phyloP scores from a whole-genome alignment of 35 echinoderm and acorn worm genomes.

The Hemicentrotus pulcherrimus region DNA sequence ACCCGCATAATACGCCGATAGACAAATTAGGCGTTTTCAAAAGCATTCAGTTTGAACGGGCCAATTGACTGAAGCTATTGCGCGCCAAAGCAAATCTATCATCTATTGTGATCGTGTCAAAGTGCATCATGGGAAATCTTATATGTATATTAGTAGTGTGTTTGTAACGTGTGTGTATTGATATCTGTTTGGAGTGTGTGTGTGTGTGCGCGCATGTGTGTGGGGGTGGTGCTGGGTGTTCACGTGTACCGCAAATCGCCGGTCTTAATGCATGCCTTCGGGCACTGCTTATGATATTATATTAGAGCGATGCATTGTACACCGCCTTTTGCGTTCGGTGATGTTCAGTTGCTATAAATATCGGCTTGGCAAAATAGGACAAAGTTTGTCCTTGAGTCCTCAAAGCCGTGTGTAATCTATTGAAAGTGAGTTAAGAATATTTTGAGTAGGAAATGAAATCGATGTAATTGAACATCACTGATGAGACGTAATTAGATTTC shows the following conservation, averaged over 20 bases:
- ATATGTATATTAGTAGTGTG: neutral
- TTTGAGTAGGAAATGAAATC: constrained; percentile 12
- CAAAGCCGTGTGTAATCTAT: constrained; percentile 3
- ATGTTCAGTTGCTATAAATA: neutral
- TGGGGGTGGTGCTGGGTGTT: constrained; percentile 27
- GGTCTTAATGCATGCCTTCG: constrained; percentile 5
- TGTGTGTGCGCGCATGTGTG: neutral
- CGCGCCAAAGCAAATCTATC: constrained; percentile 33
- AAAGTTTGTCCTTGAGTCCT: neutral
- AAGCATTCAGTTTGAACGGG: constrained; percentile 27
- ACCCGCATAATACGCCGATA: constrained; percentile 10
- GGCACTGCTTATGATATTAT: neutral
- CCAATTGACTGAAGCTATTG: constrained; percentile 29
- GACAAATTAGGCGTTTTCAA: constrained; percentile 52
- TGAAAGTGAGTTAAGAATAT: constrained; percentile 12
- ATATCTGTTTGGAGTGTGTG: constrained; percentile 1
- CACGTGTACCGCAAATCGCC: neutral
- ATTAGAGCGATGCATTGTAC: neutral
- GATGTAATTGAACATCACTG: neutral
- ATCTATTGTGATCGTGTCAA: constrained; percentile 34
- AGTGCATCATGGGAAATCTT: constrained; percentile 33
- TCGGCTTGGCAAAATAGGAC: constrained; percentile 7
- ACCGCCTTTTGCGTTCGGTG: neutral
- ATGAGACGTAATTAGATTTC: neutral
- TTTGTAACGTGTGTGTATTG: neutral